A percentile compares a stretch with the other conserved stretches of the same genome.
Conservation (phyloP, 2,113 vertebrate species). For the Neogale vison region DNA sequence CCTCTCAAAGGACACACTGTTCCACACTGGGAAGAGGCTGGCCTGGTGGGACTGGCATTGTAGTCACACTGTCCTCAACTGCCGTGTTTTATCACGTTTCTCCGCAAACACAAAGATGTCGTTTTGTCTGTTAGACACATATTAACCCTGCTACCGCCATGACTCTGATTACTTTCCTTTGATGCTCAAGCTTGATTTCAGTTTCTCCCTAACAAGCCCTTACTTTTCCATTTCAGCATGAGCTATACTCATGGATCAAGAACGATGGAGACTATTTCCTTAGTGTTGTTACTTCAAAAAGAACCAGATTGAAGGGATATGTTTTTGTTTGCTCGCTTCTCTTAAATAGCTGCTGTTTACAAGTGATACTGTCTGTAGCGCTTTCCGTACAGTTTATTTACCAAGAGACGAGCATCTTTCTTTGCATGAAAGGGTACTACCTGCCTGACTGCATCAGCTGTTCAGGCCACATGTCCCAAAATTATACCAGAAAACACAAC, state of each 20-base stretch:
- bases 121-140: background rate
- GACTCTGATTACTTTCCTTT: background rate
- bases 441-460: constrained; percentile 62
- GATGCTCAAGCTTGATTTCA: background rate
- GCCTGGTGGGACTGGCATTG: background rate
- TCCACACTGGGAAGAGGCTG: background rate
- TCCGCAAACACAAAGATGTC: background rate
- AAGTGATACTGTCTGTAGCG: background rate
- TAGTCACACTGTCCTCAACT: background rate
- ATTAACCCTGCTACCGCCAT: background rate
- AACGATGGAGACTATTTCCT: background rate
- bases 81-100: background rate
- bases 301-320: constrained; percentile 60
- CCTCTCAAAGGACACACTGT: background rate
- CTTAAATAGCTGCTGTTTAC: constrained; percentile 70
- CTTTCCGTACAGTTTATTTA: constrained; percentile 61
- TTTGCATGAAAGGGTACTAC: constrained; percentile 52
- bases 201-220: background rate
- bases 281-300: background rate
- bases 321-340: constrained; percentile 52
- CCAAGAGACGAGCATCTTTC: constrained; percentile 25
- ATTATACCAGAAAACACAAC: constrained; percentile 8
- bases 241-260: background rate
- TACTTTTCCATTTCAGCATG: background rate
- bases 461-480: constrained; percentile 54